Evolutionary conservation across 2,888 invertebrate genomes (phyloP), one percentile per base, ranked within the genome.

Genomic region (Neocrepidodera transversa): DNA sequence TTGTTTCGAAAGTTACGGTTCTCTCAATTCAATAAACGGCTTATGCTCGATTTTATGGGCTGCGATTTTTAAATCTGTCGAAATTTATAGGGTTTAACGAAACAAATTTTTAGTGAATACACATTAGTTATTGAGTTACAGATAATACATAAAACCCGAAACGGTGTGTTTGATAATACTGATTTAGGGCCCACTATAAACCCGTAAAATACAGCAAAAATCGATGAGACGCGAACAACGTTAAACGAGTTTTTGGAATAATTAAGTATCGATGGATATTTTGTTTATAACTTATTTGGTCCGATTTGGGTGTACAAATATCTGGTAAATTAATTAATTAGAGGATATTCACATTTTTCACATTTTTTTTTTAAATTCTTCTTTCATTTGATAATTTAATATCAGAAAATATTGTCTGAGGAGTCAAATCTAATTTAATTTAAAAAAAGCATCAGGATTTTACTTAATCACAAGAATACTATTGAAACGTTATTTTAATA

Each of bases 171-270:
- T 58, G 65, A 64, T 67, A 59, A 48, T 59, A 16, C 63, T 47
- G 57, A 57, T 60, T 57, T 54, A 68, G 62, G 63, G 66, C 65
- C n/a, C n/a, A 55, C 45, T 53, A 61, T 66, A 62, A 67, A 69
- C 63, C 62, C 60, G 67, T 61, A 11, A 47, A 66, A 60, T 64
- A 52, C 62, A 49, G 36, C 58, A 64, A 66, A 64, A 65, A 65
- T 53, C 13, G 43, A 14, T 36, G 11, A 17, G 38, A 38, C 7
- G 20, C 35, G 20, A 28, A 13, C 26, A 8, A 11, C 11, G 10
- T 11, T 60, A 23, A 53, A 40, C 49, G 51, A 11, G 26, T 14
- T 28, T 4, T 16, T 14, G 26, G 30, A 38, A 38, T 38, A 38
- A 38, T 16, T 38, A 17, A 38, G 17, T 35, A 11, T 10, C 10